Evolutionary conservation across 2,888 invertebrate species (phyloP).

Genomic region (Hirtodrosophila duncani): DNA sequence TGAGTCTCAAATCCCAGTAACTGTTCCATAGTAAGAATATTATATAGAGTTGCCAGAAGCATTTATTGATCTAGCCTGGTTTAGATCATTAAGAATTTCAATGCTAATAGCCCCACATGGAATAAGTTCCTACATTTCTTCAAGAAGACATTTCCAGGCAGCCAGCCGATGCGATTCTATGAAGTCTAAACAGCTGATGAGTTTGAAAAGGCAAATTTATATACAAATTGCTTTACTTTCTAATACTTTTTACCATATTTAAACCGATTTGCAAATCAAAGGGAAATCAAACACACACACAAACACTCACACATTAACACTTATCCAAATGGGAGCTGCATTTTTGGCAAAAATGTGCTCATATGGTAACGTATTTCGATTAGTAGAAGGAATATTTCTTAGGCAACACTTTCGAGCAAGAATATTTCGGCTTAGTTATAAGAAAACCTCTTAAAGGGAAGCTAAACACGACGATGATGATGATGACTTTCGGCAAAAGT

Average conservation of each 20-base stretch:
- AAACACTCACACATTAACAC: neutral
- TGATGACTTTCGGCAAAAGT: conserved; percentile 57
- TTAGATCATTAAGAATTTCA: no score
- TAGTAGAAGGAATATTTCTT: conserved; percentile 22
- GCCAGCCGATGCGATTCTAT: no score
- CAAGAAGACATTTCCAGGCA: no score
- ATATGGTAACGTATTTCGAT: conserved; percentile 45
- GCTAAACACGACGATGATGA: neutral
- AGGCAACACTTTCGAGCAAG: conserved; percentile 50
- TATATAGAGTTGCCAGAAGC: no score
- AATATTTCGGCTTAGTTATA: conserved; percentile 58
- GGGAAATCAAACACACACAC: conserved; percentile 43
- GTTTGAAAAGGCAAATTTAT: conserved; percentile 27
- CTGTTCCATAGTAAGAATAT: no score
- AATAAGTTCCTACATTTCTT: no score
- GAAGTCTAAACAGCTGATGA: neutral
- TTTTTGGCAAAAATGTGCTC: conserved; percentile 28
- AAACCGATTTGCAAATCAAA: conserved; percentile 33
- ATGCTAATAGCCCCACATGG: no score
- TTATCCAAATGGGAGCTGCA: conserved; percentile 12
- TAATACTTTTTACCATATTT: conserved; percentile 36
- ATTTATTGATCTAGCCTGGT: no score
- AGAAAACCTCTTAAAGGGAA: conserved; percentile 2
- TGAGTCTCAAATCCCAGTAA: no score
- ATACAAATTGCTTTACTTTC: conserved; percentile 28